A percentile compares a stretch with the other conserved stretches of the same genome.
Conservation (phyloP, 2,797 vertebrate genomes). For the Crocodylus rhombifer region DNA sequence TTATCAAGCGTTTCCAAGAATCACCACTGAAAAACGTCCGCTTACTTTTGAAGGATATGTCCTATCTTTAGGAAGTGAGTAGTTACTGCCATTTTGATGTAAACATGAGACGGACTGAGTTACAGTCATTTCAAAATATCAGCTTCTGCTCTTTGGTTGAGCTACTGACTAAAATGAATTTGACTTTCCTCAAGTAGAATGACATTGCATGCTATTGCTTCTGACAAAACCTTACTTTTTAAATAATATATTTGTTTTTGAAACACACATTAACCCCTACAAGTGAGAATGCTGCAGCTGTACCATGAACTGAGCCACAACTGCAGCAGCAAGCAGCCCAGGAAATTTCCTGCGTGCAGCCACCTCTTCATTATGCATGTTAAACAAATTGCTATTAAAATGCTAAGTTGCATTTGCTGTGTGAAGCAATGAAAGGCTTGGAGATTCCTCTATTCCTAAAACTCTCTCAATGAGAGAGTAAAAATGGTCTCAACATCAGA, state of each 20-base stretch:
- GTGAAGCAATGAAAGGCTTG: not conserved
- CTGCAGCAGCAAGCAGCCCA: not conserved
- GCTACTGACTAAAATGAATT: not conserved
- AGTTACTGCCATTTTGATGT: not conserved
- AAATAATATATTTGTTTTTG: not conserved
- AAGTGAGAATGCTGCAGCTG: not conserved
- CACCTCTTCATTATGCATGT: not conserved
- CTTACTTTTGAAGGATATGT: not conserved
- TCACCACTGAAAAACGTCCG: not conserved
- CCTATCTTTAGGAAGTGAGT: not conserved
- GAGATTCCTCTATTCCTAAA: not conserved
- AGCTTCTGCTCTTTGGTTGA: not conserved
- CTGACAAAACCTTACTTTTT: not conserved
- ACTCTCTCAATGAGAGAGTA: not conserved
- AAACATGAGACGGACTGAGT: not conserved
- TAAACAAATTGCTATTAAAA: not conserved
- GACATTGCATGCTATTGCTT: accelerated
- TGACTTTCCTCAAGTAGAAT: not conserved
- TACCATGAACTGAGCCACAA: not conserved
- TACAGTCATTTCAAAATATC: not conserved
- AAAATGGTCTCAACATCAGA: not conserved
- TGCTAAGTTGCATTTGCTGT: not conserved
- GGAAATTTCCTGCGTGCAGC: not conserved
- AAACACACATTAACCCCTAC: not conserved
- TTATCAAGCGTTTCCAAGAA: conserved; percentile 13